Evolutionary conservation across 2,113 vertebrate species (phyloP), one percentile per base, ranked within the genome.

Genomic region (Trochalopteron elliotii): DNA sequence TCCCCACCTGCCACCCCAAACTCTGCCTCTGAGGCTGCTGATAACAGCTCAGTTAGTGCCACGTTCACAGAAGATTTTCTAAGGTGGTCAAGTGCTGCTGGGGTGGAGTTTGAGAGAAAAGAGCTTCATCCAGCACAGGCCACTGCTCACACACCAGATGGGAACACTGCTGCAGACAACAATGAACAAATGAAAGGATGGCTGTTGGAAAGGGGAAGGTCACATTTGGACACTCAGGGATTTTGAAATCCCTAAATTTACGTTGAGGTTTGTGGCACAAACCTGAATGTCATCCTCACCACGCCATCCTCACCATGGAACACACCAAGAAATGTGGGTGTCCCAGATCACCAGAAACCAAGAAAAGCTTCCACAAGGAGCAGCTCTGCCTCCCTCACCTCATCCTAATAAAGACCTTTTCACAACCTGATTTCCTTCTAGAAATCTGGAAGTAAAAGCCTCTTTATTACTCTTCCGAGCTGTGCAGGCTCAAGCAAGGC

Each of bases 401-500:
- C 24, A 15, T 50, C 47, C 80, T 56, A 63, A 81, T 44, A 89
- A 83, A 81, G 72, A 70, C 57, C 24, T 87, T 74, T 56, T 31
- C 77, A 68, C 2, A 0, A 75, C 25, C 50, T 22, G 55, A 87
- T 81, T 93, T 92, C 87, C 60, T 59, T 68, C 69, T 22, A 71
- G 61, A 95, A 95, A 65, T 25, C 25, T 56, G 60, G 60, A 88
- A 84, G 57, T 44, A 89, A 93, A 90, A 96, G 65, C 77, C 49
- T 91, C 53, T 68, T 89, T 83, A 82, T 94, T 70, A 72, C 68
- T 61, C 75, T 71, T 47, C 18, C 15, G 79, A 77, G 82, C 28
- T 25, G 25, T 24, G 28, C 61, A 69, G 30, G 61, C 53, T 87
- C 74, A 76, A 84, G 52, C 40, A 68, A 77, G 87, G 59, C 71